These are phyloP conservation scores for Pilophorus perplexus DNA, from an alignment of 2,888 invertebrate species.

Conservation along the genomic window DNA sequence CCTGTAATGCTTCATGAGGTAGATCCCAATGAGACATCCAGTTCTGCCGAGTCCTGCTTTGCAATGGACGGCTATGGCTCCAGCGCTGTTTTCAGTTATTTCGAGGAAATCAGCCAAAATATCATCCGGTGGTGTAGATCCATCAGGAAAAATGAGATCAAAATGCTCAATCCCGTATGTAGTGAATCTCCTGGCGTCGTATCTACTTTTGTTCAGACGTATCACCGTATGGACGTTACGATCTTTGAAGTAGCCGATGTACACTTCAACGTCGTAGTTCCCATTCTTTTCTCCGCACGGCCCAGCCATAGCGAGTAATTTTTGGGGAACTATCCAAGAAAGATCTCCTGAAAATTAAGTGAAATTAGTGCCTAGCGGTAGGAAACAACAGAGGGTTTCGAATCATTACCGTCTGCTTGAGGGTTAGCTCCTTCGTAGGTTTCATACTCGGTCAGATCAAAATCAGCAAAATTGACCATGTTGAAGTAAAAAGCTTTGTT, in stretches of 20 bases:
- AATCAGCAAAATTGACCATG: conserved; percentile 90
- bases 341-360: no score
- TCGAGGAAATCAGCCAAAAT: conserved; percentile 86
- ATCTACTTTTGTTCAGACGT: conserved; percentile 83
- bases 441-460: conserved; percentile 94
- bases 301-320: conserved; percentile 96
- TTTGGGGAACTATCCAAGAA: conserved; percentile 97
- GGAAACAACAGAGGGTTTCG: no score
- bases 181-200: conserved; percentile 66
- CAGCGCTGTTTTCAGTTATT: conserved; percentile 80
- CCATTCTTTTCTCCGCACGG: conserved; percentile 63
- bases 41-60: conserved; percentile 92
- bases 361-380: no score
- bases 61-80: conserved; percentile 97
- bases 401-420: background rate
- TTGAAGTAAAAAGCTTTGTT: conserved; percentile 81
- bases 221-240: conserved; percentile 83
- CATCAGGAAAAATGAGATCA: conserved; percentile 96
- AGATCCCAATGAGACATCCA: conserved; percentile 83
- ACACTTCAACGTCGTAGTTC: conserved; percentile 89
- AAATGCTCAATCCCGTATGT: conserved; percentile 89
- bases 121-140: conserved; percentile 84
- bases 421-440: conserved; percentile 68
- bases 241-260: conserved; percentile 83
- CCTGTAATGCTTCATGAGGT: conserved; percentile 78